Evolutionary conservation across 2,113 vertebrate species (phyloP).

Genomic region (Sceloporus tristichus): DNA sequence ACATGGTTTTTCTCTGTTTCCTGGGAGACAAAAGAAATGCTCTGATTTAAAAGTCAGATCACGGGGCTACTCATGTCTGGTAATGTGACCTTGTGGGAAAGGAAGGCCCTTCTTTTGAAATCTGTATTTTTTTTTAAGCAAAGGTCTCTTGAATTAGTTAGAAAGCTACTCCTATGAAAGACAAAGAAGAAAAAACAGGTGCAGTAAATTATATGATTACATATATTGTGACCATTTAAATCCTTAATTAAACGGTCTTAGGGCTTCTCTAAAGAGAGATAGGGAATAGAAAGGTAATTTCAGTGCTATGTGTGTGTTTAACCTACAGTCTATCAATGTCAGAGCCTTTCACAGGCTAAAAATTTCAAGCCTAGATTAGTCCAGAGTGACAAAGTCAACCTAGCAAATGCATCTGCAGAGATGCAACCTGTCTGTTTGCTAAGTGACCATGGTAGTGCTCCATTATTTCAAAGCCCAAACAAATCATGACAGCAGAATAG

Average conservation of each 20-base stretch:
- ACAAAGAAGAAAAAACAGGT: constrained; percentile 27
- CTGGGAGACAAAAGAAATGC: constrained; percentile 47
- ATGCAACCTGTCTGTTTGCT: background rate
- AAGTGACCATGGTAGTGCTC: background rate
- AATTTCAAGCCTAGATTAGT: background rate
- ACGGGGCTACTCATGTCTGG: background rate
- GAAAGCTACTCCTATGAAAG: constrained; percentile 23
- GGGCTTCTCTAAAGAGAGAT: constrained; percentile 38
- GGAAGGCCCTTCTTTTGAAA: constrained; percentile 36
- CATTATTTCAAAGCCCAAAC: background rate
- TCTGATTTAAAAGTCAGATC: constrained; percentile 50
- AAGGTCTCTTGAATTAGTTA: constrained; percentile 7
- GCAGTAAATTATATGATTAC: constrained; percentile 49
- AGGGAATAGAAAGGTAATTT: constrained; percentile 11
- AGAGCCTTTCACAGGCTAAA: background rate
- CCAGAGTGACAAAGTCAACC: background rate
- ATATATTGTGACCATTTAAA: constrained; percentile 51
- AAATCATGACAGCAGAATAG: background rate
- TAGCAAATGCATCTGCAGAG: background rate
- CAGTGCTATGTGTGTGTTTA: constrained; percentile 36
- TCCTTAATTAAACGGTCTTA: constrained; percentile 14
- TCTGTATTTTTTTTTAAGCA: constrained; percentile 23
- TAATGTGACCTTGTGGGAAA: constrained; percentile 25
- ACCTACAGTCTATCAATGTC: background rate
- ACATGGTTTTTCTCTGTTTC: constrained; percentile 37